These are phyloP conservation scores for Drosophila guanche DNA, from an alignment of 1,140 invertebrate genomes.

Conservation along the genomic window DNA sequence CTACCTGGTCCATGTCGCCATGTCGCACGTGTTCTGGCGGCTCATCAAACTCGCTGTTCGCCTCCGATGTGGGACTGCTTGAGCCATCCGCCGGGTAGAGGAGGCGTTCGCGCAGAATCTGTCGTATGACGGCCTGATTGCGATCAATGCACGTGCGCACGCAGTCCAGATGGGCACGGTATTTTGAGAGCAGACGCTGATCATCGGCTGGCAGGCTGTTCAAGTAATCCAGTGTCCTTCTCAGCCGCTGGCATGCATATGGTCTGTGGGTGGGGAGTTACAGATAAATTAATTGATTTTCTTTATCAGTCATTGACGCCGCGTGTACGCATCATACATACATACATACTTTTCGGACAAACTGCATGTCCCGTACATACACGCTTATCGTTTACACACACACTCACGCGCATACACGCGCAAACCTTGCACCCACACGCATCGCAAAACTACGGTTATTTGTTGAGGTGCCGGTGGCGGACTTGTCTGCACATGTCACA, in stretches of 20 bases:
- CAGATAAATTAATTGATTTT: slow-evolving; percentile 39
- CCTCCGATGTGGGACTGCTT: background rate
- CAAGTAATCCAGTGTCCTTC: slow-evolving; percentile 90
- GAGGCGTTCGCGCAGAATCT: slow-evolving; percentile 86
- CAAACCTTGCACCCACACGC: slow-evolving; percentile 4
- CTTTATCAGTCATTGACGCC: slow-evolving; percentile 21
- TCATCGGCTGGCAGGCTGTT: slow-evolving; percentile 90
- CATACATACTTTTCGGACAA: too few relatives aligned
- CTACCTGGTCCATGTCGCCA: slow-evolving; percentile 79
- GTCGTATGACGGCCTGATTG: slow-evolving; percentile 92
- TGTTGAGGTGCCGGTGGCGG: slow-evolving; percentile 19
- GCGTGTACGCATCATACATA: too few relatives aligned
- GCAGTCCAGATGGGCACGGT: slow-evolving; percentile 89
- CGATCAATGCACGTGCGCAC: slow-evolving; percentile 92
- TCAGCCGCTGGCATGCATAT: slow-evolving; percentile 87
- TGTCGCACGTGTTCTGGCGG: slow-evolving; percentile 74
- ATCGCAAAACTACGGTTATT: slow-evolving; percentile 11
- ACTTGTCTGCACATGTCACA: slow-evolving; percentile 40
- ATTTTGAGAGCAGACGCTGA: slow-evolving; percentile 90
- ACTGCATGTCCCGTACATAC: too few relatives aligned
- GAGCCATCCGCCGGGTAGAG: slow-evolving; percentile 54
- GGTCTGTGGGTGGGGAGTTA: slow-evolving; percentile 81
- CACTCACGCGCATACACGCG: background rate
- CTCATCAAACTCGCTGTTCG: slow-evolving; percentile 41
- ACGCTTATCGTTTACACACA: too few relatives aligned